Evolutionary conservation across 2,888 invertebrate species (phyloP).

Genomic region (Drosophila siamana): DNA sequence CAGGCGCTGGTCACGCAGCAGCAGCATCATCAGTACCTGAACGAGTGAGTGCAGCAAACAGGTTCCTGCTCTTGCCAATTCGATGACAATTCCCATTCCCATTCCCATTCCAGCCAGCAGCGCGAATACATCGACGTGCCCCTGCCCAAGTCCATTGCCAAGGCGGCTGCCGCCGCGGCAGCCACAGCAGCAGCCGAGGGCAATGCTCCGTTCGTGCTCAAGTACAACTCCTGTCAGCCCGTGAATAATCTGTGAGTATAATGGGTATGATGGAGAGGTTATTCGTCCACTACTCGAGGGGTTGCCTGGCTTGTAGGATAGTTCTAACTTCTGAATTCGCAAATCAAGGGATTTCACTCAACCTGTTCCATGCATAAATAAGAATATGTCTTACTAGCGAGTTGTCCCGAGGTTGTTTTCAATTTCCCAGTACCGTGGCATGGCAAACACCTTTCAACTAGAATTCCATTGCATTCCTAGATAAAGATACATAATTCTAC

Average conservation of each 20-base stretch:
- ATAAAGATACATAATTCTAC: too few species aligned
- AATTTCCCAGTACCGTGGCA: too few species aligned
- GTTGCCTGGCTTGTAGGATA: too few species aligned
- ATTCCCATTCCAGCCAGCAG: slow-evolving; percentile 53
- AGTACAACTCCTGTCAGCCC: slow-evolving; percentile 83
- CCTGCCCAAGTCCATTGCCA: slow-evolving; percentile 84
- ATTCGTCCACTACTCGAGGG: too few species aligned
- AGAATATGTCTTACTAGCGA: too few species aligned
- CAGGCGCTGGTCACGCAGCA: slow-evolving; percentile 72
- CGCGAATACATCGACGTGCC: slow-evolving; percentile 86
- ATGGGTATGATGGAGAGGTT: not conserved
- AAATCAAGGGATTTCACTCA: too few species aligned
- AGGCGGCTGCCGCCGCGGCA: slow-evolving; percentile 65
- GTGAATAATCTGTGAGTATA: slow-evolving; percentile 79
- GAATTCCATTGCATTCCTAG: too few species aligned
- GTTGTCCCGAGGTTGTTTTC: too few species aligned
- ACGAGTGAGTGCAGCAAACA: slow-evolving; percentile 62
- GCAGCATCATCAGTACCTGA: slow-evolving; percentile 73
- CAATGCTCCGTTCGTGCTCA: slow-evolving; percentile 81
- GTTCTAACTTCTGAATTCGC: too few species aligned
- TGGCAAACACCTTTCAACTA: too few species aligned
- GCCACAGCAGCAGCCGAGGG: slow-evolving; percentile 48
- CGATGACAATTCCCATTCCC: not conserved
- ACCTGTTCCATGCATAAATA: too few species aligned
- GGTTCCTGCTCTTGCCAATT: not conserved